phyloP scores from a whole-genome alignment of 2,113 vertebrate species.

The Equus quagga region DNA sequence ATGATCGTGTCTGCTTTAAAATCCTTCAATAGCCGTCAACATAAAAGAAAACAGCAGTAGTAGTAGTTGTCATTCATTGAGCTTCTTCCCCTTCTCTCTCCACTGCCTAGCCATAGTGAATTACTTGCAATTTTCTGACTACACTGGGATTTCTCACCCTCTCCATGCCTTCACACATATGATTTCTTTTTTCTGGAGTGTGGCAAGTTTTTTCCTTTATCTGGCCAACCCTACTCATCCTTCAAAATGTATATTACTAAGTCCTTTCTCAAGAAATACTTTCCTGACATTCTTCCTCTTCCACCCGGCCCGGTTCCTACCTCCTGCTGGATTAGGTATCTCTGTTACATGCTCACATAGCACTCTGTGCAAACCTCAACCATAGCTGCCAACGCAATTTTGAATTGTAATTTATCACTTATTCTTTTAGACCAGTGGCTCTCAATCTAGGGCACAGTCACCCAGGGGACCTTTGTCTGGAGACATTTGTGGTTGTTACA shows the following conservation, averaged over 20 bases:
- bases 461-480: not conserved
- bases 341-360: not conserved
- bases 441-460: not conserved
- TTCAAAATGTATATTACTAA: not conserved
- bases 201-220: not conserved
- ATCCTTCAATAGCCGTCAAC: not conserved
- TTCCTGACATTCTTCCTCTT: not conserved
- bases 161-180: not conserved
- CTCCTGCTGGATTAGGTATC: not conserved
- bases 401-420: constrained; percentile 1
- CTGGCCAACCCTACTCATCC: not conserved
- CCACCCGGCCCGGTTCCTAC: not conserved
- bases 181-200: not conserved
- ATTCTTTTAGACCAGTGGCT: constrained; percentile 14
- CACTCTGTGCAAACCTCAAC: not conserved
- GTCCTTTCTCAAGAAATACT: not conserved
- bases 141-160: not conserved
- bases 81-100: not conserved
- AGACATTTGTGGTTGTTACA: not conserved
- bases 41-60: not conserved
- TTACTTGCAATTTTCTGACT: not conserved
- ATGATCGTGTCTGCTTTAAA: not conserved
- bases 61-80: not conserved
- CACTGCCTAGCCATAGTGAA: not conserved
- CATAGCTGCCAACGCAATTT: not conserved